phyloP scores from a whole-genome alignment of 1,140 invertebrate species.

The Charaxes varanes region DNA sequence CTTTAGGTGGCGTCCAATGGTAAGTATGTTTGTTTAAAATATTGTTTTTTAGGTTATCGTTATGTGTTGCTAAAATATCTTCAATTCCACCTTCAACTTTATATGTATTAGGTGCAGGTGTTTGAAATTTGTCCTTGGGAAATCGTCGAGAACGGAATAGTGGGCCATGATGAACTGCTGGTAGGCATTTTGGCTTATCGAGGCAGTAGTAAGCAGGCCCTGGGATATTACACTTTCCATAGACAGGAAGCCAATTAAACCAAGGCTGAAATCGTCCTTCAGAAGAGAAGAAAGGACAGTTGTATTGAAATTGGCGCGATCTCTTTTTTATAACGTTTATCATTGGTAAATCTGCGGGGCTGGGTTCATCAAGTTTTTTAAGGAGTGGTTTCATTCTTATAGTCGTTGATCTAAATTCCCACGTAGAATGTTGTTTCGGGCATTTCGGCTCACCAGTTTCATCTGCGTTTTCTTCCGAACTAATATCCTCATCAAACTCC shows the following conservation, averaged over 20 bases:
- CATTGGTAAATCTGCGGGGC: constrained; percentile 32
- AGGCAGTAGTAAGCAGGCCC: constrained; percentile 40
- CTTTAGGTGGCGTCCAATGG: constrained; percentile 26
- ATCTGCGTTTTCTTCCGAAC: constrained; percentile 7
- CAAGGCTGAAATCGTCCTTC: constrained; percentile 48
- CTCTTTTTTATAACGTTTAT: constrained; percentile 14
- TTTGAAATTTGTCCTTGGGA: constrained; percentile 8
- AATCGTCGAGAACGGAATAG: constrained; percentile 36
- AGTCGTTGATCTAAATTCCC: constrained; percentile 53
- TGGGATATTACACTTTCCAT: constrained; percentile 32
- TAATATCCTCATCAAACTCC: constrained; percentile 17
- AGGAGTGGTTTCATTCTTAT: constrained; percentile 39
- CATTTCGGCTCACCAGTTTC: constrained; percentile 7
- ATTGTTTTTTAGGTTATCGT: constrained; percentile 44
- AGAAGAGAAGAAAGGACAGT: constrained; percentile 45
- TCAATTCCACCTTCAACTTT: constrained; percentile 37
- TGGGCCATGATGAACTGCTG: constrained; percentile 40
- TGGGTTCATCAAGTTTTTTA: constrained; percentile 35
- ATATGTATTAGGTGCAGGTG: constrained; percentile 48
- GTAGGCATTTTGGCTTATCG: constrained; percentile 32
- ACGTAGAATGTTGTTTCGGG: constrained; percentile 25
- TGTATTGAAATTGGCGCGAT: constrained; percentile 25
- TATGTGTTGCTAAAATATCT: constrained; percentile 42
- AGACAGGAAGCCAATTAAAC: constrained; percentile 45
- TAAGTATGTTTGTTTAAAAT: constrained; percentile 41